Evolutionary conservation across 1,140 invertebrate species (phyloP), one percentile per base, ranked within the genome.

Genomic region (Ganaspis sp.): DNA sequence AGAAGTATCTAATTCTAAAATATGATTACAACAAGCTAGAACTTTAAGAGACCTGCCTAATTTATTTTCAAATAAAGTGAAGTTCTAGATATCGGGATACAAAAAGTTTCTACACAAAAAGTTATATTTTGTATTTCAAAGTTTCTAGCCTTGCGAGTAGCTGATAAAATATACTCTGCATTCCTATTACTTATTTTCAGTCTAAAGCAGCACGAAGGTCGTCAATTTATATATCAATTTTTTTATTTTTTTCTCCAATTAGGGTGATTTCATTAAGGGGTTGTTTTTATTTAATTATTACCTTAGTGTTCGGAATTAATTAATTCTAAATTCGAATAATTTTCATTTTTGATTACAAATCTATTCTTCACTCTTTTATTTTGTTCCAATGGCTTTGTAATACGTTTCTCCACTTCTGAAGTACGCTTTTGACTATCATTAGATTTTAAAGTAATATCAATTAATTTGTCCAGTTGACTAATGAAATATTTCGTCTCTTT

Each of bases 1-100:
- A 87, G 75, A 23, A 85, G 26, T n/a, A n/a, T n/a, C n/a, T 19
- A 86, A 29, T 79, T 89, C 83, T 45, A 81, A 70, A 74, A 88
- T 83, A 74, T 88, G 84, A 72, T 87, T 82, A 21, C 84, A 78
- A 77, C 84, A 87, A 23, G 85, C 78, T 3, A 81, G 71, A 64
- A 49, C 53, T 9, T 81, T 45, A 11, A 83, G 42, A 64, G 69
- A 29, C 76, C 54, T 74, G 37, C 73, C 74, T 26, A 83, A 21
- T 29, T 72, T 69, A 69, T 78, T 11, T 71, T 83, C 77, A 0
- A 83, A 2, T 34, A 77, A 15, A 5, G 54, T 53, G 40, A 71
- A 23, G 80, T 53, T 40, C 73, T 58, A 34, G 45, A 69, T 53
- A 37, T 54, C 4, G 72, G 53, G 81, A 75, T 78, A 71, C 49